Conservation (phyloP, 2,888 invertebrate species). For the Xestia c-nigrum region DNA sequence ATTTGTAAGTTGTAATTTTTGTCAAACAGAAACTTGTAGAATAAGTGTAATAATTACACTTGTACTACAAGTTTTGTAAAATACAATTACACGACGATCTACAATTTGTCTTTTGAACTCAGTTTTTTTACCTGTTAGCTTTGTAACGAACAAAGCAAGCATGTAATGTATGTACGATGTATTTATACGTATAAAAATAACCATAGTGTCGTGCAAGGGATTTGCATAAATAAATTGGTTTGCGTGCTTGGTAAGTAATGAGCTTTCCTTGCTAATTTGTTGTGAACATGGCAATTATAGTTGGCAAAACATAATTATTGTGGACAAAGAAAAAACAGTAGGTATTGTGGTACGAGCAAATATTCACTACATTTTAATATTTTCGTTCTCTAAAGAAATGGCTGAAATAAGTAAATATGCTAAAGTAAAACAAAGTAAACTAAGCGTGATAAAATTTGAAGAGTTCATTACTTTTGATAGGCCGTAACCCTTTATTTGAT, state of each 20-base stretch:
- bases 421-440: conserved; percentile 38
- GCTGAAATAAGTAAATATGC: conserved; percentile 25
- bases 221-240: conserved; percentile 19
- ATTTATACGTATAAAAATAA: not conserved
- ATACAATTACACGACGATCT: no score
- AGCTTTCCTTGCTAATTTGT: conserved; percentile 14
- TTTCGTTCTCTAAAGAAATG: not conserved
- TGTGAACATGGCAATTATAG: not conserved
- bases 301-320: not conserved
- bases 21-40: no score
- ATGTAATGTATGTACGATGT: not conserved
- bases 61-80: no score
- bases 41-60: no score
- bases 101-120: no score
- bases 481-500: conserved; percentile 58
- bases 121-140: not conserved
- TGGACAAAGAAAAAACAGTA: not conserved
- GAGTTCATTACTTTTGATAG: conserved; percentile 54
- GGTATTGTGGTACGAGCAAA: not conserved
- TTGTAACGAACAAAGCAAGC: not conserved
- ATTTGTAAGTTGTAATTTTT: no score
- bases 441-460: conserved; percentile 44
- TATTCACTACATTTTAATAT: not conserved
- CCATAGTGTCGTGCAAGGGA: not conserved
- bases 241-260: conserved; percentile 7